A percentile compares a stretch with the other conserved stretches of the same genome.
Conservation (phyloP, 2,797 vertebrate species). For the Syndactyla subalaris region DNA sequence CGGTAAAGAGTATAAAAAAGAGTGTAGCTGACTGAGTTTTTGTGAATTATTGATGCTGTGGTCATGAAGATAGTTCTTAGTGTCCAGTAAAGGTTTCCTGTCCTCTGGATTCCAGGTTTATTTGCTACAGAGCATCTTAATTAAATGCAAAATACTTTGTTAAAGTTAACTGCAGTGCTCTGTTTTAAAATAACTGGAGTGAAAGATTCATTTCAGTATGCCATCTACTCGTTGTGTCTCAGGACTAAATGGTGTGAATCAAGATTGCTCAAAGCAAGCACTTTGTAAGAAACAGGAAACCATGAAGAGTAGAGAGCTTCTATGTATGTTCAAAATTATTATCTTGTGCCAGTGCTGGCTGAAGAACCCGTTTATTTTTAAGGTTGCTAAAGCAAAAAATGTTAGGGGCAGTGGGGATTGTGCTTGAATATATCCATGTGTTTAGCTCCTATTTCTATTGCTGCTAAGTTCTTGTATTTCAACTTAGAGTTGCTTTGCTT, state of each 20-base stretch:
- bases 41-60: slow-evolving; percentile 54
- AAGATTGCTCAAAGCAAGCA: not conserved
- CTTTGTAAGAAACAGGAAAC: not conserved
- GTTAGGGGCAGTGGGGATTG: not conserved
- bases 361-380: not conserved
- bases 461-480: not conserved
- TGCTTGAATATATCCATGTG: not conserved
- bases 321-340: not conserved
- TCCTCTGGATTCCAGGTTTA: not conserved
- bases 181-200: not conserved
- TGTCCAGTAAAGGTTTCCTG: slow-evolving; percentile 13
- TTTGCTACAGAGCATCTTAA: not conserved
- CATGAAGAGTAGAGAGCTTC: not conserved
- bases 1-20: not conserved
- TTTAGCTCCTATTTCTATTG: not conserved
- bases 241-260: not conserved
- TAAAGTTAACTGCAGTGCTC: not conserved
- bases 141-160: slow-evolving; percentile 1
- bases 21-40: not conserved
- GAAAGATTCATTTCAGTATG: not conserved
- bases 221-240: not conserved
- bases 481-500: not conserved
- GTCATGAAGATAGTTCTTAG: not conserved
- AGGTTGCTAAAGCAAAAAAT: not conserved
- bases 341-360: not conserved